A percentile compares a stretch with the other conserved stretches of the same genome.
phyloP scores from a whole-genome alignment of 2,888 invertebrate genomes.

The Reticulitermes lucifugus region DNA sequence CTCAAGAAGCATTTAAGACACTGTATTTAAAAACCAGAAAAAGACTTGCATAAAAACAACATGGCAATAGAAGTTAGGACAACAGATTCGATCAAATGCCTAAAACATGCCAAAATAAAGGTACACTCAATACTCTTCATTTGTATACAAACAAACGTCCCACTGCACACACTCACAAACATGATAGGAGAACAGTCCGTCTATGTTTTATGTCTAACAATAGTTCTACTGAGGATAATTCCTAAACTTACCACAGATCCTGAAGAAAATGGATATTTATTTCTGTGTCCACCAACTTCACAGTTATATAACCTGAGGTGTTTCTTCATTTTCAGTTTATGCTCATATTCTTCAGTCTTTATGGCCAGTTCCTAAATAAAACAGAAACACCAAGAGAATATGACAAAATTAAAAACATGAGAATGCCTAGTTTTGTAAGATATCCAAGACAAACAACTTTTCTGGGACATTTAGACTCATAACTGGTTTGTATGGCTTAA shows the following conservation, averaged over 20 bases:
- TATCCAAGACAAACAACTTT: background rate
- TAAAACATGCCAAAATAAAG: no score
- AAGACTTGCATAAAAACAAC: no score
- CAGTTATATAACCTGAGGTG: conserved; percentile 24
- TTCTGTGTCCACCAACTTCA: background rate
- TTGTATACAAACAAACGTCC: no score
- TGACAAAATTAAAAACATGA: background rate
- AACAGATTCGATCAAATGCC: no score
- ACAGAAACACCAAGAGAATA: background rate
- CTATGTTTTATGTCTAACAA: background rate
- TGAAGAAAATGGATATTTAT: background rate
- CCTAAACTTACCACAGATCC: background rate
- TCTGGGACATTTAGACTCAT: background rate
- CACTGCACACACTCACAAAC: no score
- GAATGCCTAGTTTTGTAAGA: no score
- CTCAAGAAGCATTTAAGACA: no score
- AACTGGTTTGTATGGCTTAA: background rate
- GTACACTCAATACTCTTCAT: no score
- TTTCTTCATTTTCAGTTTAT: conserved; percentile 29
- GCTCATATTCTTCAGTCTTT: background rate
- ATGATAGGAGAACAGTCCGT: background rate
- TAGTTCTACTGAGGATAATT: background rate
- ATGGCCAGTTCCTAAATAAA: conserved; percentile 34
- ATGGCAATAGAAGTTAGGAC: no score
- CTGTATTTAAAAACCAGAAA: no score